Evolutionary conservation across 2,113 vertebrate genomes (phyloP).

Genomic region (Lepus americanus): DNA sequence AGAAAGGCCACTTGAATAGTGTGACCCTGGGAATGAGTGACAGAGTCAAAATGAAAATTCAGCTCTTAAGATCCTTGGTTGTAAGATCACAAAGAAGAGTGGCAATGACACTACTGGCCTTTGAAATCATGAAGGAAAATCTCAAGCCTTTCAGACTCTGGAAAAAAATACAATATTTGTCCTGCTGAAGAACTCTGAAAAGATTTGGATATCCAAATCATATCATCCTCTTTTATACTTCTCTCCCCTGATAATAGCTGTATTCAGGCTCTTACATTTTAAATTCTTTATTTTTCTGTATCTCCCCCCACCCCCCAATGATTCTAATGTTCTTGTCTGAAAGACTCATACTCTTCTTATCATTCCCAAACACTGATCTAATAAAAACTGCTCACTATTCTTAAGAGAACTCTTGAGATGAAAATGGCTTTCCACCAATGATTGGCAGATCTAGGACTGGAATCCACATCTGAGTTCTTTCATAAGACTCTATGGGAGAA

Average conservation of each 20-base stretch:
- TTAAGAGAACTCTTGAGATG: not conserved
- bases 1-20: not conserved
- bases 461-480: not conserved
- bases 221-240: not conserved
- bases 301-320: not conserved
- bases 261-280: not conserved
- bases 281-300: not conserved
- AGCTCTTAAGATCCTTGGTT: not conserved
- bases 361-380: not conserved
- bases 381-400: conserved; percentile 11
- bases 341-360: not conserved
- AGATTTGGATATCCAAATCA: not conserved
- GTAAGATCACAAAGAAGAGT: not conserved
- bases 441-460: not conserved
- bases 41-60: not conserved
- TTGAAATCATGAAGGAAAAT: conserved; percentile 5
- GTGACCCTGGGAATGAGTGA: not conserved
- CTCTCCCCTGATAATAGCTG: not conserved
- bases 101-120: not conserved
- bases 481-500: not conserved
- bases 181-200: not conserved
- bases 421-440: not conserved
- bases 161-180: no score
- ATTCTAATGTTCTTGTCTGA: not conserved
- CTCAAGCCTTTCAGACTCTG: not conserved